Conservation (phyloP, 2,888 invertebrate genomes). For the Muscina levida region DNA sequence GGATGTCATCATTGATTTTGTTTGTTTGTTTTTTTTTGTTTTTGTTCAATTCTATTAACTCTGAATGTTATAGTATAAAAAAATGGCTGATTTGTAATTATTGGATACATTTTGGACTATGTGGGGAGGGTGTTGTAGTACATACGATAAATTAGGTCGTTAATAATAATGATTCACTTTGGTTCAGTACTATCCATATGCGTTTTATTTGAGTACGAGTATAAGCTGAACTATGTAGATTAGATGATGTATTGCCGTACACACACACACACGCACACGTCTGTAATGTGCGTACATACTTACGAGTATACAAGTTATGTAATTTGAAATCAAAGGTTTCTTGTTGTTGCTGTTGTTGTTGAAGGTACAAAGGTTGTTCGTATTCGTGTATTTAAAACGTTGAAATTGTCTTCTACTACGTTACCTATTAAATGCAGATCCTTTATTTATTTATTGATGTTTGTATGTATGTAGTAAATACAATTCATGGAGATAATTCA, state of each 20-base stretch:
- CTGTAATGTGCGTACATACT: constrained; percentile 2
- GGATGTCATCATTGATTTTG: constrained; percentile 38
- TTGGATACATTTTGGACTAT: constrained; percentile 43
- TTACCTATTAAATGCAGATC: constrained; percentile 33
- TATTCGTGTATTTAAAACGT: constrained; percentile 65
- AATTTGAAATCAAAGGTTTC: constrained; percentile 13
- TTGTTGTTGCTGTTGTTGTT: too few relatives aligned
- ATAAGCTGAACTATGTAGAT: constrained; percentile 25
- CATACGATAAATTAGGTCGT: background rate
- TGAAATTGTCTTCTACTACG: constrained; percentile 28
- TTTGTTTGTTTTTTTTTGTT: constrained; percentile 10
- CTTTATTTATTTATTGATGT: constrained; percentile 39
- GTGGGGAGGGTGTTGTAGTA: too few relatives aligned
- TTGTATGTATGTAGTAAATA: background rate
- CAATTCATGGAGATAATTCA: background rate
- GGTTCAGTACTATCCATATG: constrained; percentile 3
- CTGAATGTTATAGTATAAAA: constrained; percentile 12
- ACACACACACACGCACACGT: background rate
- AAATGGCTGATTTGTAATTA: background rate
- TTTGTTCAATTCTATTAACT: background rate
- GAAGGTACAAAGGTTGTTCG: constrained; percentile 58
- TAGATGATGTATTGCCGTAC: too few relatives aligned
- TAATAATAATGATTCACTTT: background rate
- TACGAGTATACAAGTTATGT: constrained; percentile 14
- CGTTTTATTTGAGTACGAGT: constrained; percentile 31